Conservation (phyloP, 2,888 invertebrate genomes). For the Laspeyria flexula region DNA sequence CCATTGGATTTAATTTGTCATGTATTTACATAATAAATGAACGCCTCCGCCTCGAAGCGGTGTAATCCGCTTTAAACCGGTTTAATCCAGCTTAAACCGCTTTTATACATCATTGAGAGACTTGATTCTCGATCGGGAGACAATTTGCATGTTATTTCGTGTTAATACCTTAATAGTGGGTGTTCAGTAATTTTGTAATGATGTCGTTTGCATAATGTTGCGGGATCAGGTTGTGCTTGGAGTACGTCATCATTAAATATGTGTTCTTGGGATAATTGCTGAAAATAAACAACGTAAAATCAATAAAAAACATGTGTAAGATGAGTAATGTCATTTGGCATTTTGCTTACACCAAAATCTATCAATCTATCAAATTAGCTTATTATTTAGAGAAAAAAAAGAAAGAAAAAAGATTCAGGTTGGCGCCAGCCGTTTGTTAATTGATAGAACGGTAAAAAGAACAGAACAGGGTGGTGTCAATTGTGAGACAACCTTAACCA, state of each 20-base stretch:
- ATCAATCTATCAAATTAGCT: too few relatives aligned
- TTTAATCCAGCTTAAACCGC: conserved; percentile 74
- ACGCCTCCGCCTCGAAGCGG: conserved; percentile 75
- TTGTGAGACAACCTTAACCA: too few relatives aligned
- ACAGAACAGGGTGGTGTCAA: too few relatives aligned
- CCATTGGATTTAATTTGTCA: conserved; percentile 85
- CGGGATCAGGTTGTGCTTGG: conserved; percentile 12
- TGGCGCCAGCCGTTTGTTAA: too few relatives aligned
- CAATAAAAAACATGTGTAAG: too few relatives aligned
- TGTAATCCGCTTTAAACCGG: conserved; percentile 71
- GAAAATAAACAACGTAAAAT: not conserved
- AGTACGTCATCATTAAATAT: conserved; percentile 1
- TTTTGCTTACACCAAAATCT: too few relatives aligned
- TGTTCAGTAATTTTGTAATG: conserved; percentile 64
- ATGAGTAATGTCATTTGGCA: not conserved
- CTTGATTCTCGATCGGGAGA: conserved; percentile 82
- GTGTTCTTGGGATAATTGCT: not conserved
- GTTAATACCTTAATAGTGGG: conserved; percentile 75
- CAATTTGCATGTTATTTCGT: conserved; percentile 80
- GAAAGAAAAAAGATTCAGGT: too few relatives aligned
- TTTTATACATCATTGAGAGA: conserved; percentile 84
- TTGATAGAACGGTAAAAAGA: too few relatives aligned
- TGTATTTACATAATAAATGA: conserved; percentile 86
- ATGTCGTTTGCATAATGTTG: conserved; percentile 55
- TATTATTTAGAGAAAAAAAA: too few relatives aligned